phyloP scores from a whole-genome alignment of 2,888 invertebrate species.

The Phragmatobia fuliginosa region DNA sequence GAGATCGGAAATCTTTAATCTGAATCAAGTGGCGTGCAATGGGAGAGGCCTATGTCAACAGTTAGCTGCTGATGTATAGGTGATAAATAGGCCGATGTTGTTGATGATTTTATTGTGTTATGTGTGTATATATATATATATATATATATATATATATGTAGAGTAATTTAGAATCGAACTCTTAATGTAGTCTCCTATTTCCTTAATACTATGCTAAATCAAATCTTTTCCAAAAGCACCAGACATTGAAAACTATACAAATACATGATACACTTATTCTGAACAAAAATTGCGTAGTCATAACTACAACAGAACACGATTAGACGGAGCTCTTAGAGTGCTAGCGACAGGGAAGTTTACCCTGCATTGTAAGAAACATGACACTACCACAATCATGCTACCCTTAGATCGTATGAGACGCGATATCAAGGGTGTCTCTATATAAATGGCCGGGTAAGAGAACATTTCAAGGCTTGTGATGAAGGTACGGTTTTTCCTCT shows the following conservation, averaged over 20 bases:
- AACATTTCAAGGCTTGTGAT: neutral
- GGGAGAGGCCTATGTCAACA: no score
- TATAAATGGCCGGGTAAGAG: neutral
- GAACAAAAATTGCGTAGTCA: neutral
- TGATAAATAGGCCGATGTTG: no score
- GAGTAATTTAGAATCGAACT: no score
- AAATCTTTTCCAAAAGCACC: neutral
- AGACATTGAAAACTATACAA: neutral
- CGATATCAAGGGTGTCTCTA: neutral
- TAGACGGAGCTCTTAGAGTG: neutral
- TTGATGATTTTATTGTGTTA: no score
- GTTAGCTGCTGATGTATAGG: no score
- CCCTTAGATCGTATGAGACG: neutral
- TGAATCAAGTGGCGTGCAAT: no score
- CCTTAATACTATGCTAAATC: no score
- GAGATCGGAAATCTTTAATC: no score
- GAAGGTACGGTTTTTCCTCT: neutral
- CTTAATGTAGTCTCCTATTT: no score
- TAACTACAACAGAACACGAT: neutral
- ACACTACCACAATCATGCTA: constrained; percentile 3
- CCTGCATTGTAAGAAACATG: neutral
- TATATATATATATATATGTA: no score
- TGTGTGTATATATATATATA: no score
- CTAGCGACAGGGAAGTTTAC: neutral
- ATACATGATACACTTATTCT: neutral